phyloP scores from a whole-genome alignment of 2,888 invertebrate genomes.

The Ecdyonurus torrentis region DNA sequence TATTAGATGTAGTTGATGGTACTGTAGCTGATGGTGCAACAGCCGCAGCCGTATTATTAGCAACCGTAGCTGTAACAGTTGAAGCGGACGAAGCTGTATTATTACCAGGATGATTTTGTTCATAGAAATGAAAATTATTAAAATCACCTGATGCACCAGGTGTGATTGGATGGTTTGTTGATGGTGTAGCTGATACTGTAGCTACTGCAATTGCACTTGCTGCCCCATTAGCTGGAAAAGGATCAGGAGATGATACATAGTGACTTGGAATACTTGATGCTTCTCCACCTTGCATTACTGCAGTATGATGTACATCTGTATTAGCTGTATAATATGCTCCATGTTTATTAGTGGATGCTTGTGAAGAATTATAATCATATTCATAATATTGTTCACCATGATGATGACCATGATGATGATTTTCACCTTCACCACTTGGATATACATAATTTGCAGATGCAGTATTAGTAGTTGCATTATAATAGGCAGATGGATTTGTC shows the following conservation, averaged over 20 bases:
- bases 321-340: conserved; percentile 22
- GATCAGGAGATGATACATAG: conserved; percentile 27
- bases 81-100: too few species aligned
- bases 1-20: not conserved
- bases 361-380: conserved; percentile 31
- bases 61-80: too few species aligned
- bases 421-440: conserved; percentile 14
- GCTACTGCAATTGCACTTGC: not conserved
- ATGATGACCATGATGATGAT: not conserved
- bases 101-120: not conserved
- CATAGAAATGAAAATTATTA: conserved; percentile 15
- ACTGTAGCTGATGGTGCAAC: conserved; percentile 27
- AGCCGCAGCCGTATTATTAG: conserved; percentile 3
- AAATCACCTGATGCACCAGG: conserved; percentile 14
- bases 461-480: conserved; percentile 22
- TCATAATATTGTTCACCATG: conserved; percentile 28
- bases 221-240: conserved; percentile 24
- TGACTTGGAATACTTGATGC: conserved; percentile 31
- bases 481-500: conserved; percentile 21
- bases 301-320: conserved; percentile 19
- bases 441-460: conserved; percentile 21
- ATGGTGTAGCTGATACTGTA: not conserved
- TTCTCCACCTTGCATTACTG: conserved; percentile 26
- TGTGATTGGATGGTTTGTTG: not conserved
- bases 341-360: conserved; percentile 19